phyloP scores from a whole-genome alignment of 2,797 vertebrate species.

The Dendrocincla fuliginosa region DNA sequence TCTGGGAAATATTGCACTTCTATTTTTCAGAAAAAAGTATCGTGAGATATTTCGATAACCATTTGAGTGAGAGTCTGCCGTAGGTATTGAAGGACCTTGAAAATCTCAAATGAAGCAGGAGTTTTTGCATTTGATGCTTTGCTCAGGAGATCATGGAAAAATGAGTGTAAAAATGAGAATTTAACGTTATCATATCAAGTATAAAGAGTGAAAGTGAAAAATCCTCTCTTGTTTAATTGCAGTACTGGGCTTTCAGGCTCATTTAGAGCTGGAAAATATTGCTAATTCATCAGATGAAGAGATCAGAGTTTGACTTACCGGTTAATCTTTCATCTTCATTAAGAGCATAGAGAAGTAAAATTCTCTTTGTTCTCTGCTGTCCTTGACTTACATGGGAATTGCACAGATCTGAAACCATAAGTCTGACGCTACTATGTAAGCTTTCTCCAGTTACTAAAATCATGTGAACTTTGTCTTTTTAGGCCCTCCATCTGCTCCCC shows the following conservation, averaged over 20 bases:
- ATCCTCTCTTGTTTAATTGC: not conserved
- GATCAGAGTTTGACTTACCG: not conserved
- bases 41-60: not conserved
- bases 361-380: not conserved
- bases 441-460: not conserved
- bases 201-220: not conserved
- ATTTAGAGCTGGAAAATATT: not conserved
- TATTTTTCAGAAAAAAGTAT: not conserved
- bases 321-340: not conserved
- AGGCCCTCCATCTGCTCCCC: conserved; percentile 93
- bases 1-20: not conserved
- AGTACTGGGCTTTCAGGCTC: not conserved
- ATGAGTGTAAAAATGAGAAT: not conserved
- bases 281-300: not conserved
- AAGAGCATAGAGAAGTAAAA: not conserved
- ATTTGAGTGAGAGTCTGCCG: not conserved
- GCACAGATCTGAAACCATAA: not conserved
- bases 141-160: not conserved
- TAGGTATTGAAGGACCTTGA: not conserved
- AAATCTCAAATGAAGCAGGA: not conserved
- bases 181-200: not conserved
- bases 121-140: not conserved
- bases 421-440: too few relatives aligned
- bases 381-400: not conserved
- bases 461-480: not conserved